A percentile compares a stretch with the other conserved stretches of the same genome.
Evolutionary conservation across 92 coral and sea anemone genomes (phyloP).

Genomic region (Muricea muricata): DNA sequence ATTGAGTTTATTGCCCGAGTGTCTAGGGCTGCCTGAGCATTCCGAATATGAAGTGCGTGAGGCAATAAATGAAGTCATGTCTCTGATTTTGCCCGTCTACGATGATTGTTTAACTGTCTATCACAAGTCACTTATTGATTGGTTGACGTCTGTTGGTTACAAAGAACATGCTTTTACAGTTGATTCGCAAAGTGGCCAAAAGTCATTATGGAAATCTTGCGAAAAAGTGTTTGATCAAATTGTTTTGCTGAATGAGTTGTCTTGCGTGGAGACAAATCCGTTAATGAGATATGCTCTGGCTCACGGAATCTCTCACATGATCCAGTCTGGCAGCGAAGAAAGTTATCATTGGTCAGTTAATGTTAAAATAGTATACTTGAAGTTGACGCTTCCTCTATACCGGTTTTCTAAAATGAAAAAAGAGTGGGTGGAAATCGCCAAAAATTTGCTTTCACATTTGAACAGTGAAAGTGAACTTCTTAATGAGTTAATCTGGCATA

Average conservation of each 20-base stretch:
- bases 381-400: background rate
- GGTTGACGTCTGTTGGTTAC: conserved; percentile 31
- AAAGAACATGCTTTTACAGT: conserved; percentile 29
- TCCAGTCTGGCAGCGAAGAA: background rate
- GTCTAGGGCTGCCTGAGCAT: conserved; percentile 32
- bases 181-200: conserved; percentile 1
- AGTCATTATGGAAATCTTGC: conserved; percentile 13
- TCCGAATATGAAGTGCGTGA: conserved; percentile 18
- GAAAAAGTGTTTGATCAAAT: background rate
- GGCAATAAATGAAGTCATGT: conserved; percentile 9
- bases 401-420: background rate
- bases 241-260: background rate
- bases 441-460: background rate
- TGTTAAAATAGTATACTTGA: background rate
- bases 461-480: background rate
- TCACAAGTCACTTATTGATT: conserved; percentile 51
- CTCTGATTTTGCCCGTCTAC: conserved; percentile 44
- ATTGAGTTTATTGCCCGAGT: conserved; percentile 24
- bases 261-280: background rate
- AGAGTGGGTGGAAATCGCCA: background rate
- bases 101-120: conserved; percentile 46
- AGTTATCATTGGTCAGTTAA: conserved; percentile 7
- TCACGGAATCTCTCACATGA: conserved; percentile 36
- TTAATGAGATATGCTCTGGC: conserved; percentile 2
- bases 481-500: background rate